Percentiles rank a stretch among this genome's conserved stretches.
Conservation (phyloP, 1,140 invertebrate genomes). For the Papilio helenus region DNA sequence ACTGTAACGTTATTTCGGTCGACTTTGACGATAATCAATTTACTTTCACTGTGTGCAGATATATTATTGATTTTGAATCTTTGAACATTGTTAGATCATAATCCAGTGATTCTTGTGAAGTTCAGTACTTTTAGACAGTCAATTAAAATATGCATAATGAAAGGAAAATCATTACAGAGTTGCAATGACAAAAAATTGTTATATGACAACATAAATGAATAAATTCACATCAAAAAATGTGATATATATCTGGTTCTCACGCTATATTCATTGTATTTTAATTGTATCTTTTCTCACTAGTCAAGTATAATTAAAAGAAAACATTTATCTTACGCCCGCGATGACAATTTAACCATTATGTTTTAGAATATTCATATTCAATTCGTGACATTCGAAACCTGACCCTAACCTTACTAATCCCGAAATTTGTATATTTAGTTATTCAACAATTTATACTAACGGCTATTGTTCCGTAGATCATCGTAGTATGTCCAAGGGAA, state of each 20-base stretch:
- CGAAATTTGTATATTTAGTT: too few species aligned
- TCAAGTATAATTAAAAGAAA: neutral
- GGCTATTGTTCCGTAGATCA: too few species aligned
- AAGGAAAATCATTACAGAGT: neutral
- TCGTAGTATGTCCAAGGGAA: too few species aligned
- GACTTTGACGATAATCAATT: slow-evolving; percentile 15
- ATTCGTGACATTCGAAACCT: too few species aligned
- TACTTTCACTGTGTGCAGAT: neutral
- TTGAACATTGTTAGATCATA: neutral
- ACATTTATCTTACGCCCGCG: neutral
- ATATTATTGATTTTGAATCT: neutral
- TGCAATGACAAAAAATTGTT: neutral
- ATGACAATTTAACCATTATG: neutral
- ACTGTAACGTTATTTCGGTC: neutral
- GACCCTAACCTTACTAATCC: too few species aligned
- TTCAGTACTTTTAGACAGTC: neutral
- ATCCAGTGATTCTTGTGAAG: neutral
- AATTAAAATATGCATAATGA: neutral
- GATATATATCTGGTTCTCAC: slow-evolving; percentile 11
- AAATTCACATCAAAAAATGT: neutral
- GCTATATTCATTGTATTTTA: neutral
- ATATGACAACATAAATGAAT: neutral
- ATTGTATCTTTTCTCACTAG: slow-evolving; percentile 4
- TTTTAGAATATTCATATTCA: too few species aligned
- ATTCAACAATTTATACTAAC: too few species aligned